These are phyloP conservation scores for Pomatostomus ruficeps DNA, from an alignment of 2,113 vertebrate species.

Conservation along the genomic window DNA sequence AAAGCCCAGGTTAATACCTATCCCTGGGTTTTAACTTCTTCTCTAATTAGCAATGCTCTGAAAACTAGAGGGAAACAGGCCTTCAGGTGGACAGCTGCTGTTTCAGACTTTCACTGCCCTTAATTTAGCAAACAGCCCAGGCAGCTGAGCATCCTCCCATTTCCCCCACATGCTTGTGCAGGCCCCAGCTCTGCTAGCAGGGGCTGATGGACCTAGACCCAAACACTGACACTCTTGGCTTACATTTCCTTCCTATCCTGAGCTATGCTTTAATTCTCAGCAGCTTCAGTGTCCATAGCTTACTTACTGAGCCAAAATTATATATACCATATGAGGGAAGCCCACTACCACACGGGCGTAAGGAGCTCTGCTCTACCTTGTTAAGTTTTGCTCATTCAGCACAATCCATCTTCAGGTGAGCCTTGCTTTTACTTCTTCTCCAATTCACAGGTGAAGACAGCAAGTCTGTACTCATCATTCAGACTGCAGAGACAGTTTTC, in stretches of 20 bases:
- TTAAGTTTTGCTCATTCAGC: not conserved
- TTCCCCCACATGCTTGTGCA: not conserved
- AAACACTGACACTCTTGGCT: not conserved
- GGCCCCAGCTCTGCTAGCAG: not conserved
- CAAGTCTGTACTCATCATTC: not conserved
- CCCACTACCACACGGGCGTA: accelerated
- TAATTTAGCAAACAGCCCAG: not conserved
- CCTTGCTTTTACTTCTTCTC: not conserved
- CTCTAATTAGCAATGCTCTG: not conserved
- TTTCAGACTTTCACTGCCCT: not conserved
- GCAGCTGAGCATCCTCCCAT: not conserved
- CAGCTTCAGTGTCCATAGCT: not conserved
- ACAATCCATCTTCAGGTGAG: not conserved
- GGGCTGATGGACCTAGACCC: not conserved
- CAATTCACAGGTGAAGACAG: not conserved
- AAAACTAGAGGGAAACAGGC: not conserved
- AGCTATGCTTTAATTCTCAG: not conserved
- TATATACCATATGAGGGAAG: not conserved
- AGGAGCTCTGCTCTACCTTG: not conserved
- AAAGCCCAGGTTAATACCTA: not conserved
- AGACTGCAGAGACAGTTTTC: not conserved
- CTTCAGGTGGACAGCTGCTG: not conserved
- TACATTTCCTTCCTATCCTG: not conserved
- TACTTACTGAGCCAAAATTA: not conserved
- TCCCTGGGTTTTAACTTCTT: not conserved